Conservation (phyloP, 2,113 vertebrate genomes). For the Carassius carassius region DNA sequence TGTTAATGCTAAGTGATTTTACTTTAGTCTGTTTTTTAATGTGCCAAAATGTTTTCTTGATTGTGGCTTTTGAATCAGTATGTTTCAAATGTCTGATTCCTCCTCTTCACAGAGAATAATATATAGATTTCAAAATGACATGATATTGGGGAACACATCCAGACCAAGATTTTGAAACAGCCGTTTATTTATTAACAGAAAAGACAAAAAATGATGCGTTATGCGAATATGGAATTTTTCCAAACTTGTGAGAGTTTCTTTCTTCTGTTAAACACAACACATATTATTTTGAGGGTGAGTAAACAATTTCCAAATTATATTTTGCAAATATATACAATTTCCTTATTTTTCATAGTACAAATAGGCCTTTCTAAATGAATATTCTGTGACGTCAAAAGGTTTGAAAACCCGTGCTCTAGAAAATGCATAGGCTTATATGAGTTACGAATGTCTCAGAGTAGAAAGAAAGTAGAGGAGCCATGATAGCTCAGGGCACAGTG, state of each 20-base stretch:
- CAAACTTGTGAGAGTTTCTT: background rate
- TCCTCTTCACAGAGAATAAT: background rate
- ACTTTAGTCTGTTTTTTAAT: background rate
- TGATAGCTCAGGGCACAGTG: constrained; percentile 41
- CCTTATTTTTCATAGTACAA: background rate
- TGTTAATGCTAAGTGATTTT: background rate
- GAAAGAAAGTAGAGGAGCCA: constrained; percentile 47
- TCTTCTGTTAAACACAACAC: background rate
- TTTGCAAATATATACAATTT: background rate
- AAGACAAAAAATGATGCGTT: background rate
- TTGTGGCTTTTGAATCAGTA: background rate
- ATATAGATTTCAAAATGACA: background rate
- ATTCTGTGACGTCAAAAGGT: background rate
- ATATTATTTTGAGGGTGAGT: background rate
- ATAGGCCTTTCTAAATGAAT: background rate
- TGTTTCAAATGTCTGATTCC: background rate
- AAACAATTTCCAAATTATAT: background rate
- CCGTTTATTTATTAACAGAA: background rate
- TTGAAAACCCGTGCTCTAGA: background rate
- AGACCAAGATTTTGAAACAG: background rate
- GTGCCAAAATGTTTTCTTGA: too few relatives aligned
- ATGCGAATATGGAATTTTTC: background rate
- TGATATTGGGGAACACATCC: background rate
- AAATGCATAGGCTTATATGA: background rate
- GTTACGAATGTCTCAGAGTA: constrained; percentile 42